A percentile compares a stretch with the other conserved stretches of the same genome.
Evolutionary conservation across 2,113 vertebrate species (phyloP).

Genomic region (Zootoca vivipara): DNA sequence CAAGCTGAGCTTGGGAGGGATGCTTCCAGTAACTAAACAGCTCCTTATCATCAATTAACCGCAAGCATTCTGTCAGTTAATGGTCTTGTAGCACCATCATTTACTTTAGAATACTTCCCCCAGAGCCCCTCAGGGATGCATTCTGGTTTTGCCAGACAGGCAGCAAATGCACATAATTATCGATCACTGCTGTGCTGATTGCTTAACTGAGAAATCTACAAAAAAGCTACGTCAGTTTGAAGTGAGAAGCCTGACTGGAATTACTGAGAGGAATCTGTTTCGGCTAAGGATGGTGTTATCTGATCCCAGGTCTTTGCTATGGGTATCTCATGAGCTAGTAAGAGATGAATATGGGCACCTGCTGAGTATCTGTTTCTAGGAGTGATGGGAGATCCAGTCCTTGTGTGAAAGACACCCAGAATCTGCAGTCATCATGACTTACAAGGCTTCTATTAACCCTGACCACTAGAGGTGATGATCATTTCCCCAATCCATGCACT

Average conservation of each 20-base stretch:
- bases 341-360: not conserved
- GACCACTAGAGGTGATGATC: not conserved
- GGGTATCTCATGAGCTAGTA: not conserved
- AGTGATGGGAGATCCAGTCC: not conserved
- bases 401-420: too few species aligned
- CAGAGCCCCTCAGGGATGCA: slow-evolving; percentile 9
- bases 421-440: not conserved
- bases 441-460: not conserved
- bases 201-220: slow-evolving; percentile 31
- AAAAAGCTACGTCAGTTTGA: slow-evolving; percentile 17
- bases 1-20: slow-evolving; percentile 52
- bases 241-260: slow-evolving; percentile 17
- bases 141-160: slow-evolving; percentile 51
- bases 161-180: slow-evolving; percentile 40
- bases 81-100: slow-evolving; percentile 53
- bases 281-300: slow-evolving; percentile 15
- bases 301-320: not conserved
- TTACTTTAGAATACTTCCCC: slow-evolving; percentile 40
- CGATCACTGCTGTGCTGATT: slow-evolving; percentile 35
- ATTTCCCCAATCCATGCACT: not conserved
- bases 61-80: slow-evolving; percentile 39
- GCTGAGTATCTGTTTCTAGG: not conserved
- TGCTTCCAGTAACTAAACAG: slow-evolving; percentile 46
- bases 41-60: slow-evolving; percentile 52
- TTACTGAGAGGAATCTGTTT: slow-evolving; percentile 18